These are phyloP conservation scores for Elegia similella DNA, from an alignment of 2,888 invertebrate genomes.

Conservation along the genomic window DNA sequence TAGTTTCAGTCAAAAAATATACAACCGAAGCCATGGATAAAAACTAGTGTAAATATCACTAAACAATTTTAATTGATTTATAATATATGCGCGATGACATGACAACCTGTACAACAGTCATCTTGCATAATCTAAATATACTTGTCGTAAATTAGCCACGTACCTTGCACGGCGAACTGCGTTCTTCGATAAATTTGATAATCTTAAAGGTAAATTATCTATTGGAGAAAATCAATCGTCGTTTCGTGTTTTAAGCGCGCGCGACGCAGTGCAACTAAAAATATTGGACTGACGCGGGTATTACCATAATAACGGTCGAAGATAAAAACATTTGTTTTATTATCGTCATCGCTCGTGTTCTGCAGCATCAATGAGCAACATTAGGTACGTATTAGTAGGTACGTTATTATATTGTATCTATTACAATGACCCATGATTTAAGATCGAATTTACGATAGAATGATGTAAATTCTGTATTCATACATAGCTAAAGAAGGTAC, in stretches of 20 bases:
- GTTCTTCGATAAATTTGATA: background rate
- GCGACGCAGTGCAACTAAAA: constrained; percentile 29
- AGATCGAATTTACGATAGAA: no score
- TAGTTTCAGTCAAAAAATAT: no score
- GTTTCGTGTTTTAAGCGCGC: constrained; percentile 35
- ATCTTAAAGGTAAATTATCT: background rate
- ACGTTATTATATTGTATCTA: no score
- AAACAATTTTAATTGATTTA: constrained; percentile 4
- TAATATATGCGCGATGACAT: background rate
- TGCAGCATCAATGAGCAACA: constrained; percentile 5
- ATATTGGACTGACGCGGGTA: constrained; percentile 30
- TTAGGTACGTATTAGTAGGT: background rate
- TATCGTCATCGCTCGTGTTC: constrained; percentile 27
- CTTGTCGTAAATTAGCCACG: background rate
- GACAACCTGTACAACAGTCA: background rate
- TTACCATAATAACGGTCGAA: constrained; percentile 58
- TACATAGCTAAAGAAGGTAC: no score
- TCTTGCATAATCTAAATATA: background rate
- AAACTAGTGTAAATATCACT: background rate
- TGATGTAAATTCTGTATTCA: no score
- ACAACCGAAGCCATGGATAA: background rate
- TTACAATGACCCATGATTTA: no score
- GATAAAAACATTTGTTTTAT: constrained; percentile 60
- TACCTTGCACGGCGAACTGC: background rate
- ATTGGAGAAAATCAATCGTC: background rate